phyloP scores from a whole-genome alignment of 2,888 invertebrate genomes.

The Tetheella fluctuosa region DNA sequence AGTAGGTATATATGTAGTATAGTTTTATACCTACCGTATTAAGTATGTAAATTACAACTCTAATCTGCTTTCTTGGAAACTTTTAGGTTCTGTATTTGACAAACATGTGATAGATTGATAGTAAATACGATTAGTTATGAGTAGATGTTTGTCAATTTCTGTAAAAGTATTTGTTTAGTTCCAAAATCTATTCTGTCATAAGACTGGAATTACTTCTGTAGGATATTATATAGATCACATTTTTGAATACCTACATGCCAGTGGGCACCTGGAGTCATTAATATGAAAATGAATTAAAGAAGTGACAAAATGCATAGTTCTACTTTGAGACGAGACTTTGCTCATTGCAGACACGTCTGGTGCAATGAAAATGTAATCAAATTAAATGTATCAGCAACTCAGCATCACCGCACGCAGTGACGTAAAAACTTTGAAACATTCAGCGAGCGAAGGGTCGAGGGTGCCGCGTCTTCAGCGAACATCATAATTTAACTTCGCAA shows the following conservation, averaged over 20 bases:
- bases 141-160: no score
- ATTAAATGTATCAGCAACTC: conserved; percentile 43
- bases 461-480: conserved; percentile 56
- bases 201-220: no score
- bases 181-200: no score
- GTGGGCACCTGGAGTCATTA: conserved; percentile 22
- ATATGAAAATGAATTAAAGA: conserved; percentile 23
- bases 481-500: conserved; percentile 77
- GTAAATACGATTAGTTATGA: no score
- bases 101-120: no score
- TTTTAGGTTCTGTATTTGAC: no score
- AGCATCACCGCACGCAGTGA: conserved; percentile 11
- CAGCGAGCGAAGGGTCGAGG: conserved; percentile 40
- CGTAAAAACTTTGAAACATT: conserved; percentile 62
- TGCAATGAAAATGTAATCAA: conserved; percentile 55
- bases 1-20: no score
- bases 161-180: no score
- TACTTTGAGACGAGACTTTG: conserved; percentile 27
- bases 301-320: conserved; percentile 30
- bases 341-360: conserved; percentile 46
- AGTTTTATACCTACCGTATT: no score
- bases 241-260: conserved; percentile 18
- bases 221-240: no score
- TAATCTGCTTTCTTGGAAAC: no score
- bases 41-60: no score